These are phyloP conservation scores for Tetrax tetrax DNA, from an alignment of 2,113 vertebrate species.

Conservation along the genomic window DNA sequence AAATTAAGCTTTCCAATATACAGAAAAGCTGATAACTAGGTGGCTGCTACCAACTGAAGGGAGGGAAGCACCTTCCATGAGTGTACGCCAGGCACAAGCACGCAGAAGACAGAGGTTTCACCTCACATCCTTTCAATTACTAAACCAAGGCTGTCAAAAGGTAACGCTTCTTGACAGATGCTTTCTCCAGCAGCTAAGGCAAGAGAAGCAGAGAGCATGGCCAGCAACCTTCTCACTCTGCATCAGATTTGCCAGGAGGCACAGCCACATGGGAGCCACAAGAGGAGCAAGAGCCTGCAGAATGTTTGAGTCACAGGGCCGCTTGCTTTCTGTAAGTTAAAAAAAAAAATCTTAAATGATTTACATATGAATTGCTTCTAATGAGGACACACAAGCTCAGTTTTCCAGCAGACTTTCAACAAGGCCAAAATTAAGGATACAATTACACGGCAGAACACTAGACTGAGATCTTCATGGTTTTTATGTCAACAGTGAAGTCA, in stretches of 20 bases:
- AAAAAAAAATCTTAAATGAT: conserved; percentile 8
- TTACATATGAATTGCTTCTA: conserved; percentile 72
- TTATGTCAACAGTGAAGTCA: conserved; percentile 66
- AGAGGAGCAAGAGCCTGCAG: conserved; percentile 4
- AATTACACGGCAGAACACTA: conserved; percentile 59
- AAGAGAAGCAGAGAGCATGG: background rate
- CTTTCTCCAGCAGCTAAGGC: background rate
- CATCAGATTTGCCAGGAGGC: background rate
- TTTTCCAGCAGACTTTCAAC: conserved; percentile 63
- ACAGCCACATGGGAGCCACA: background rate
- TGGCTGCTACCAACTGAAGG: background rate
- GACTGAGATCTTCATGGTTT: conserved; percentile 47
- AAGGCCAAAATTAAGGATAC: conserved; percentile 66
- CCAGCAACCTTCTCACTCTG: background rate
- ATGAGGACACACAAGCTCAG: conserved; percentile 53
- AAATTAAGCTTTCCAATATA: background rate
- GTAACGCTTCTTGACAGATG: background rate
- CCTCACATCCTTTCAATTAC: background rate
- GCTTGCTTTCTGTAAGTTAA: conserved; percentile 18
- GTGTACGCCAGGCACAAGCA: background rate
- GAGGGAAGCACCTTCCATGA: background rate
- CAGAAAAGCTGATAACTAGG: background rate
- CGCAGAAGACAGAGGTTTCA: background rate
- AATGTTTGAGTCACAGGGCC: background rate
- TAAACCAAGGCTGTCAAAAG: background rate